These are phyloP conservation scores for Leptinotarsa peninsularis DNA, from an alignment of 2,888 invertebrate species.

Conservation along the genomic window DNA sequence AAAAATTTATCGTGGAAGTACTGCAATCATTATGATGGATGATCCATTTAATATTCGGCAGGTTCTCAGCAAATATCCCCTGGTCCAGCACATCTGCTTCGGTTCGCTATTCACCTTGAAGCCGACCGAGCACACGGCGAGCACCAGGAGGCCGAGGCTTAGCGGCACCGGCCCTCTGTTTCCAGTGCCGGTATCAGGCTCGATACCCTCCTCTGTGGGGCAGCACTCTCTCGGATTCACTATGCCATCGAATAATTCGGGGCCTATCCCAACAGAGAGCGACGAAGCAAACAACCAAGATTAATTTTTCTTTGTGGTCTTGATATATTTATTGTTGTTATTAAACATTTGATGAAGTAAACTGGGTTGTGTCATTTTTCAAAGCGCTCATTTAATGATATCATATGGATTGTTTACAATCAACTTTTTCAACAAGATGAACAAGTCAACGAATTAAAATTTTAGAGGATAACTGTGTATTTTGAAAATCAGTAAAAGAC, in stretches of 20 bases:
- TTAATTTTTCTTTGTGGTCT: no score
- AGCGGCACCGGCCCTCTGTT: conserved; percentile 20
- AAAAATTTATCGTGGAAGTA: no score
- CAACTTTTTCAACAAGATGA: no score
- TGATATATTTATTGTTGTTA: no score
- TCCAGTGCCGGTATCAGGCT: neutral
- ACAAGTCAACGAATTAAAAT: no score
- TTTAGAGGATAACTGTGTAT: no score
- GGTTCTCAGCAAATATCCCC: conserved; percentile 90
- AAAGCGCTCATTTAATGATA: no score
- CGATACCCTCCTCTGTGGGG: neutral
- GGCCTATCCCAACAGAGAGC: neutral
- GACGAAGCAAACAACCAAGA: neutral
- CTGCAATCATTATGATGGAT: neutral
- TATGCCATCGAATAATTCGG: neutral
- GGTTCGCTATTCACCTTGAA: conserved; percentile 87
- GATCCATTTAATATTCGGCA: conserved; percentile 20
- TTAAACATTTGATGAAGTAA: no score
- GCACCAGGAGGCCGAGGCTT: conserved; percentile 45
- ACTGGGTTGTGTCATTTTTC: no score
- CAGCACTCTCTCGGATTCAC: neutral
- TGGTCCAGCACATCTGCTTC: conserved; percentile 94
- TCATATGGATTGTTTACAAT: no score
- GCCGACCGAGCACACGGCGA: conserved; percentile 57
- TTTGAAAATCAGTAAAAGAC: no score